A percentile compares a stretch with the other conserved stretches of the same genome.
Conservation (phyloP, 2,888 invertebrate species). For the Machimus atricapillus region DNA sequence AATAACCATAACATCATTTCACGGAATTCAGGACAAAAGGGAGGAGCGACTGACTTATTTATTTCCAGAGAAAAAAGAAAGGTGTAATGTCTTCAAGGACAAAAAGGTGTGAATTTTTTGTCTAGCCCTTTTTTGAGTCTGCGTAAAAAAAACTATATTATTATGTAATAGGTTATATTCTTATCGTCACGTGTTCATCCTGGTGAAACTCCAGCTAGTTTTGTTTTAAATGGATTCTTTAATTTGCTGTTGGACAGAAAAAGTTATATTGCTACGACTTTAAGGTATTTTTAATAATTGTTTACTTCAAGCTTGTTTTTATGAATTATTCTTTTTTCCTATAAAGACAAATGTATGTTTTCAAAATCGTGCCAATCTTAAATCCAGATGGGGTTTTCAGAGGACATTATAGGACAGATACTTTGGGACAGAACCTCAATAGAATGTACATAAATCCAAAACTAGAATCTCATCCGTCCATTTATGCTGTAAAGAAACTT, state of each 20-base stretch:
- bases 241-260: conserved; percentile 77
- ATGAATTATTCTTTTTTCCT: background rate
- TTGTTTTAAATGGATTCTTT: conserved; percentile 87
- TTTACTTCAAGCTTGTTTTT: background rate
- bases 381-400: conserved; percentile 90
- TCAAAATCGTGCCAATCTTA: conserved; percentile 88
- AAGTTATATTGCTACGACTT: conserved; percentile 75
- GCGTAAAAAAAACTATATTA: background rate
- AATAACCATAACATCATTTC: conserved; percentile 81
- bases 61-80: conserved; percentile 73
- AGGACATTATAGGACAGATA: conserved; percentile 88
- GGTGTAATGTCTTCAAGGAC: conserved; percentile 77
- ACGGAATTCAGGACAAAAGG: conserved; percentile 74
- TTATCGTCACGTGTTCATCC: conserved; percentile 91
- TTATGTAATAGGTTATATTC: conserved; percentile 72
- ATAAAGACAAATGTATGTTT: conserved; percentile 72
- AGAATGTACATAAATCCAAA: conserved; percentile 84
- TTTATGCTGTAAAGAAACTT: conserved; percentile 82
- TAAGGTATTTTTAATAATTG: conserved; percentile 63
- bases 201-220: conserved; percentile 90
- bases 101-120: conserved; percentile 70
- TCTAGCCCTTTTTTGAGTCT: background rate
- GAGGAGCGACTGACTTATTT: conserved; percentile 76
- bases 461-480: conserved; percentile 77
- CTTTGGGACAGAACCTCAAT: conserved; percentile 86